Base-by-base conservation (phyloP, 2,113 vertebrate genomes). In the Burhinus oedicnemus region DNA sequence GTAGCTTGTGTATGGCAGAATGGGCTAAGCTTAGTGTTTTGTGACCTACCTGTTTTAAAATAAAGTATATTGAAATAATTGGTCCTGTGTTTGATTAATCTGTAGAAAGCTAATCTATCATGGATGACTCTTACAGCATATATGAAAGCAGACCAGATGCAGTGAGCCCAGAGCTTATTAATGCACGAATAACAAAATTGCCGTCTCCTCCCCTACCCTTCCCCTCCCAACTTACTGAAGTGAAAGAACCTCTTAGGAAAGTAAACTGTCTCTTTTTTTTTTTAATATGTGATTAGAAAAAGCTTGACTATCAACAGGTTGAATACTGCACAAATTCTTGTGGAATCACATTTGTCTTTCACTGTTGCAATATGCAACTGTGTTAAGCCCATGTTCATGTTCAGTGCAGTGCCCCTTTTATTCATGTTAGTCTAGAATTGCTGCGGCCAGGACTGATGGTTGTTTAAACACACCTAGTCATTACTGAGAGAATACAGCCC, bases 1-100 rank as follows among this genome's bases (percentile, higher is more conserved):
- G 98, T 98, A 98, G 98, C 98, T 98, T 98, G 98, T 96, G 52
- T 89, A 94, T 94, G 97, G 97, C 98, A 97, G 97, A 82, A 77
- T 0, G 95, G 96, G 96, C 96, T 96, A 54, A 95, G 95, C 95
- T 94, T 95, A 96, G 95, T 96, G 97, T 96, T 95, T 91, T 96
- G 97, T 98, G 97, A 98, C 97, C 96, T 95, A 84, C 94, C 88
- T 89, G 95, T 98, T 98, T 98, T 95, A 97, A 97, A 98, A 98
- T 98, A 98, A 98, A 98, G 86, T 95, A 95, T 98, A 97, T 98
- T 98, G 95, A 97, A 97, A 97, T 98, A 97, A 98, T 61, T 58
- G 30, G 64, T 60, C 34, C 20, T 61, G 36, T 74, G 85, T 90
- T 97, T 90, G 62, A 5, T 57, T 42, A 21, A 22, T 72, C 51